These are phyloP conservation scores for Drosophila borborema DNA, from an alignment of 2,888 invertebrate species.

Conservation along the genomic window DNA sequence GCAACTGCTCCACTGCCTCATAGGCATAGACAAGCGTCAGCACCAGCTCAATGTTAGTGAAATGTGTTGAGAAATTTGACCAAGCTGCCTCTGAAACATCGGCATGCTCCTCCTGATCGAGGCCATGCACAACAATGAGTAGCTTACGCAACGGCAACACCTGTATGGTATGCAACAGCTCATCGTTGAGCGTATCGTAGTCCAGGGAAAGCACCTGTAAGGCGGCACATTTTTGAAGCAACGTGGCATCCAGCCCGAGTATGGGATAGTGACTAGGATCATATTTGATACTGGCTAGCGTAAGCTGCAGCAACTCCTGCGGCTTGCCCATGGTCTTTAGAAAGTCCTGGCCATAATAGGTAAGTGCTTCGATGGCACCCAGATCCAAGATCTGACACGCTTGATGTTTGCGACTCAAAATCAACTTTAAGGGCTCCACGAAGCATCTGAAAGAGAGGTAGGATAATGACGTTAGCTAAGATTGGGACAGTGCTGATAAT, in stretches of 20 bases:
- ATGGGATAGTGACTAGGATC: slow-evolving; percentile 89
- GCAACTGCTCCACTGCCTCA: slow-evolving; percentile 88
- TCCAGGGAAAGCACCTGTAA: slow-evolving; percentile 86
- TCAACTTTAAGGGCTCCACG: slow-evolving; percentile 83
- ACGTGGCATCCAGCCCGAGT: slow-evolving; percentile 85
- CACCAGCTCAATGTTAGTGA: slow-evolving; percentile 82
- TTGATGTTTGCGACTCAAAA: slow-evolving; percentile 82
- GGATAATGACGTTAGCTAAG: neutral
- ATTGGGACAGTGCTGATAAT: no score
- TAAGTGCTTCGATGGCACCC: slow-evolving; percentile 84
- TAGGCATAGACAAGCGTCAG: slow-evolving; percentile 88
- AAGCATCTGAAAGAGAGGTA: slow-evolving; percentile 71
- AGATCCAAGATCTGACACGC: slow-evolving; percentile 83
- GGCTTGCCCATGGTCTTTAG: slow-evolving; percentile 85
- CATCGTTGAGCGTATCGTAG: slow-evolving; percentile 84
- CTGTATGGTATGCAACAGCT: slow-evolving; percentile 82
- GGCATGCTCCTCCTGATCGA: slow-evolving; percentile 87
- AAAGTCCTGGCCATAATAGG: slow-evolving; percentile 83
- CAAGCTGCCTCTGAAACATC: slow-evolving; percentile 89
- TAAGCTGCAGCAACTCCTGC: slow-evolving; percentile 87
- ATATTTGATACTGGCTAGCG: slow-evolving; percentile 90
- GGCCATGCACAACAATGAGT: slow-evolving; percentile 89
- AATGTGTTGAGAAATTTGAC: slow-evolving; percentile 86
- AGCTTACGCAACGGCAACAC: slow-evolving; percentile 87
- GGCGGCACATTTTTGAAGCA: slow-evolving; percentile 87